phyloP scores from a whole-genome alignment of 2,888 invertebrate species.

The Diarsia dahlii region DNA sequence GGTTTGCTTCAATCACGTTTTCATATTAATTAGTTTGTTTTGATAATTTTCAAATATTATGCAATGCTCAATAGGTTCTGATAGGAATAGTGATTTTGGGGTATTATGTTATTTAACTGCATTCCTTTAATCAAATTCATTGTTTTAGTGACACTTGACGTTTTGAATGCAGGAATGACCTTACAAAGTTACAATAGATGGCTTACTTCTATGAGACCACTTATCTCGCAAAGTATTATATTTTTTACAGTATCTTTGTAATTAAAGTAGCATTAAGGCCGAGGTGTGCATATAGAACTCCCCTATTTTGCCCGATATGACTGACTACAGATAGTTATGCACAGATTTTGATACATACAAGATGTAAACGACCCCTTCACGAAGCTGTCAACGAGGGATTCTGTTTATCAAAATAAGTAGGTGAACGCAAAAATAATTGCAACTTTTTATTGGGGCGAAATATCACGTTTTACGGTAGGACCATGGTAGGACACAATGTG shows the following conservation, averaged over 20 bases:
- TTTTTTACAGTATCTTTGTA: not conserved
- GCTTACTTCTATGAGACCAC: not conserved
- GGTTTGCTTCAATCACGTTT: slow-evolving; percentile 29
- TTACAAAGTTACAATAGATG: not conserved
- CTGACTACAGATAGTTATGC: not conserved
- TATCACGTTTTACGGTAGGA: too few relatives aligned
- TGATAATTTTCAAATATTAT: slow-evolving; percentile 12
- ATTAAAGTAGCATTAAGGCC: not conserved
- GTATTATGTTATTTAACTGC: not conserved
- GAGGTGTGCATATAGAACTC: not conserved
- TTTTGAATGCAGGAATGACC: not conserved
- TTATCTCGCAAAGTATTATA: not conserved
- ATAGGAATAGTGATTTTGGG: too few relatives aligned
- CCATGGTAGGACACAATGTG: too few relatives aligned
- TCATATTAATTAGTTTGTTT: slow-evolving; percentile 40
- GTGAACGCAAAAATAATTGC: too few relatives aligned
- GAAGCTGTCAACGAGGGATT: too few relatives aligned
- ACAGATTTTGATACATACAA: not conserved
- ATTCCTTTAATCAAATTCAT: not conserved
- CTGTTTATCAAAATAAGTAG: too few relatives aligned
- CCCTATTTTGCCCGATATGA: not conserved
- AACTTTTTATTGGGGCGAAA: too few relatives aligned
- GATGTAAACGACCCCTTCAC: too few relatives aligned
- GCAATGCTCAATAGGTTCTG: not conserved
- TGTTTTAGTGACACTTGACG: not conserved